Percentiles rank a stretch among this genome's conserved stretches.
Evolutionary conservation across 2,888 invertebrate species (phyloP).

Genomic region (Cephus spinipes): DNA sequence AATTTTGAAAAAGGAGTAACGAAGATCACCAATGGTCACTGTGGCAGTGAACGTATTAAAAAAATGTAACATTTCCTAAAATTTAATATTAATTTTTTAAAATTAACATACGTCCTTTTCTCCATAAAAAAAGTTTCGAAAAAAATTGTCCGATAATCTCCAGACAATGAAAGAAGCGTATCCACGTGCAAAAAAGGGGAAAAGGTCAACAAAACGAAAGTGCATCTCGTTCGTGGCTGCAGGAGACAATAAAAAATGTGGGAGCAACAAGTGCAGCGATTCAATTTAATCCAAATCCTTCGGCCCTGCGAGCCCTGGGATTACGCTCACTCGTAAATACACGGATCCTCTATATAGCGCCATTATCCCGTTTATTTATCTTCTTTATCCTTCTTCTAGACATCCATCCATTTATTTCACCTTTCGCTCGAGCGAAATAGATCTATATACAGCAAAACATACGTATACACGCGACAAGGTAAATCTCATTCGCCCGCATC

Average conservation of each 20-base stretch:
- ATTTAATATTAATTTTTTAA: too few species aligned
- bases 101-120: too few species aligned
- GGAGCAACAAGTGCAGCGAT: constrained; percentile 46
- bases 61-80: too few species aligned
- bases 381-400: neutral
- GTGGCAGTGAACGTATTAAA: too few species aligned
- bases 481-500: neutral
- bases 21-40: too few species aligned
- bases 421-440: too few species aligned
- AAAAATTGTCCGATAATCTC: neutral
- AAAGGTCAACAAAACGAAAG: neutral
- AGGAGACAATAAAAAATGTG: neutral
- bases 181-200: neutral
- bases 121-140: too few species aligned
- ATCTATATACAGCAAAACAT: neutral
- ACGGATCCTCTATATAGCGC: neutral
- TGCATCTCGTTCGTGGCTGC: neutral
- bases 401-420: constrained; percentile 13
- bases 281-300: constrained; percentile 46
- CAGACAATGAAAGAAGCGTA: neutral
- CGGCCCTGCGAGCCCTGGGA: constrained; percentile 35
- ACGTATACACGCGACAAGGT: neutral
- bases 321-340: constrained; percentile 24
- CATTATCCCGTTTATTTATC: neutral
- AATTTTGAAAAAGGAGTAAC: too few species aligned